Base-by-base conservation (phyloP, 2,797 vertebrate species). In the Margarornis squamiger region DNA sequence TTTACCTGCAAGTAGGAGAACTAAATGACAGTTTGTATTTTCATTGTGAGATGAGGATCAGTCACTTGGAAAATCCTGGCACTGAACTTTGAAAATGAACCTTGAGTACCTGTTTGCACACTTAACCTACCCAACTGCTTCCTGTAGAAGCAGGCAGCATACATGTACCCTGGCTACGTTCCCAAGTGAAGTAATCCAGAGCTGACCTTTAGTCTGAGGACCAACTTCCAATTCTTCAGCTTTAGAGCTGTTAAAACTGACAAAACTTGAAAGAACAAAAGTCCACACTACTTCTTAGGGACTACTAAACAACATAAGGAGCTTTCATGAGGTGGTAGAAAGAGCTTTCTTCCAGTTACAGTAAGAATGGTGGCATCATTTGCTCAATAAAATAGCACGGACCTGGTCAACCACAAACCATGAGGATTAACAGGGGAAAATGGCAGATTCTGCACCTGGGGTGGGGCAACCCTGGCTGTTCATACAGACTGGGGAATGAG, bases 321-420 rank as follows among this genome's bases (percentile, higher is more conserved):
- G 32, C n/a, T 63, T 58, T 58, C 30, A 58, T 24, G 12, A 54
- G 23, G 16, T 21, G 45, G n/a, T 1, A 36, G 34, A 54, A 41
- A 46, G 0, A 24, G 52, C 39, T 71, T 54, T 65, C 70, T 66
- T 39, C 55, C 49, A 15, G 32, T 21, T 68, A 24, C 10, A 51
- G 6, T 1, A n/a, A n/a, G 39, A 65, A 67, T 3, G 15, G 32
- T 39, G 24, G 12, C 11, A 55, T 9, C 14, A 17, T 11, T 48
- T 1, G 1, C 45, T 59, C 54, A 21, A 6, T 43, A 21, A 6
- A 57, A 21, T 1, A 46, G n/a, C n/a, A 19, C 11, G 7, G 57
- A 51, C 20, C 7, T 34, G 72, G 49, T 29, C n/a, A 34, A 16
- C 3, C n/a, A 30, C 24, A 51, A 51, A 9, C 4, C 29, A 4